Evolutionary conservation across 2,888 invertebrate species (phyloP).

Genomic region (Macroteleia sp.): DNA sequence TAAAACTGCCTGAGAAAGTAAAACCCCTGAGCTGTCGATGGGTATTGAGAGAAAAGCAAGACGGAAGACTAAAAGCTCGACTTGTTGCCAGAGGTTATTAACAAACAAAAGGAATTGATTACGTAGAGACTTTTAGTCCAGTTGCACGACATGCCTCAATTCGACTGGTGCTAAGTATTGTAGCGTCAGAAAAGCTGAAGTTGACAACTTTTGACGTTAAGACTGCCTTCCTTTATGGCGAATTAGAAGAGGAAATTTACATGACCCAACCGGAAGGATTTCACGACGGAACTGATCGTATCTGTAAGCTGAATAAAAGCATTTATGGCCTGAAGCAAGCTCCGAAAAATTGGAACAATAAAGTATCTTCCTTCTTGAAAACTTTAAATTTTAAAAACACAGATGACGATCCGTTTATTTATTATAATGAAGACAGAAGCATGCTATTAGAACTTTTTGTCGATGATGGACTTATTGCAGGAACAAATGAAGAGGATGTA

Average conservation of each 20-base stretch:
- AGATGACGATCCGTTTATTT: conserved; percentile 36
- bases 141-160: not conserved
- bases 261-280: conserved; percentile 9
- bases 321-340: conserved; percentile 74
- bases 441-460: conserved; percentile 56
- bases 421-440: conserved; percentile 62
- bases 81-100: not conserved
- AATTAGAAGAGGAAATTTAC: not conserved
- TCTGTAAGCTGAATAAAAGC: conserved; percentile 63
- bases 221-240: not conserved
- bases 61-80: not conserved
- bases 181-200: not conserved
- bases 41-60: not conserved
- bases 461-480: conserved; percentile 62
- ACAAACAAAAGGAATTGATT: not conserved
- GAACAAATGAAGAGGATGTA: not conserved
- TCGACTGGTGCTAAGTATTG: not conserved
- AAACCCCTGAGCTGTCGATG: not conserved
- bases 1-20: not conserved
- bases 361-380: conserved; percentile 64
- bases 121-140: not conserved
- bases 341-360: conserved; percentile 70
- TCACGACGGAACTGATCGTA: not conserved
- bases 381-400: conserved; percentile 62
- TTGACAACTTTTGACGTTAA: not conserved